Base-by-base conservation (phyloP, 1,140 invertebrate species). In the Pygmarrhopalites habei region DNA sequence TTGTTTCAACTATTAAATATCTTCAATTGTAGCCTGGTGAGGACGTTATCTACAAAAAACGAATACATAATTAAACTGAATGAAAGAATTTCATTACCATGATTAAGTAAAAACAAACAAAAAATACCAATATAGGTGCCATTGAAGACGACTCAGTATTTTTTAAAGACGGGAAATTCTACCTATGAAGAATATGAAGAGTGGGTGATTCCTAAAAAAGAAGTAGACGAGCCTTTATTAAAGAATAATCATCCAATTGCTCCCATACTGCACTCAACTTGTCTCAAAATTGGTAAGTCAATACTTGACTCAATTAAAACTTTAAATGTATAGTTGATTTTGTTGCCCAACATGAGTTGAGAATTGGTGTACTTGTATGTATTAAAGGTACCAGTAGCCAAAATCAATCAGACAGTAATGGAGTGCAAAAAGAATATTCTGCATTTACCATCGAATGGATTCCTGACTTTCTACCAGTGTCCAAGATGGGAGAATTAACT, bases 381-480 rank as follows among this genome's bases (percentile, higher is more conserved):
- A n/a, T n/a, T n/a, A n/a, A n/a, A n/a, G n/a, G n/a, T n/a, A n/a
- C n/a, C n/a, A n/a, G n/a, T n/a, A n/a, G n/a, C n/a, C n/a, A n/a
- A n/a, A n/a, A n/a, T n/a, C n/a, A n/a, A 59, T 49, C 30, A 57
- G 28, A 58, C 67, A 44, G 46, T 58, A 59, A 64, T 64, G 19
- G 52, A 49, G 25, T 58, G 47, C 46, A 57, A 56, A 79, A 80
- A 51, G 81, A 84, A 53, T 81, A 82, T 19, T 84, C 81, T n/a
- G 85, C 85, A 46, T 86, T 88, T 72, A 77, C 84, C 17, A 86
- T 88, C 55, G 86, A 88, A 74, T 88, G 86, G 86, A 87, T 86
- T 67, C 86, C 86, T 1, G 83, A 87, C 71, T 81, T 88, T 64
- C 74, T 87, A n/a, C 85, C 85, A 12, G 77, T 81, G 68, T 82